These are phyloP conservation scores for Unio delphinus DNA, from an alignment of 2,888 invertebrate genomes.

Conservation along the genomic window DNA sequence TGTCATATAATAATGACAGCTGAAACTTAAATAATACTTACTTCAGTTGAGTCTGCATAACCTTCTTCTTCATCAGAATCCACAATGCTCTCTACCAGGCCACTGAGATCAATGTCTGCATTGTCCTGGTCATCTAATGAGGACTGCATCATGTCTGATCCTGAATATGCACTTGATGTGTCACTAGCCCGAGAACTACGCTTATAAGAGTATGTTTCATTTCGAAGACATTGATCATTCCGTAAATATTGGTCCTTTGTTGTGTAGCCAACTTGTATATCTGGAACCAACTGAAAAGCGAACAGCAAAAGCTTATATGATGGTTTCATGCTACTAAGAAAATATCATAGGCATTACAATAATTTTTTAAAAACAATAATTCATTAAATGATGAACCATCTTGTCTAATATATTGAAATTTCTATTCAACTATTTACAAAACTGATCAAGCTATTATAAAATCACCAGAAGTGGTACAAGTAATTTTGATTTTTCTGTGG, in stretches of 20 bases:
- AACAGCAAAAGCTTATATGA: not conserved
- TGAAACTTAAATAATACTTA: constrained; percentile 5
- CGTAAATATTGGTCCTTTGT: constrained; percentile 45
- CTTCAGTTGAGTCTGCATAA: constrained; percentile 55
- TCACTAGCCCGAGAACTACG: constrained; percentile 78
- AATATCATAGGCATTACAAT: no score
- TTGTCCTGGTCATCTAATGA: constrained; percentile 75
- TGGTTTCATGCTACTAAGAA: no score
- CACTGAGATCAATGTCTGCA: constrained; percentile 83
- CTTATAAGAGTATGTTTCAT: constrained; percentile 31
- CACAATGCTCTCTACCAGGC: constrained; percentile 94
- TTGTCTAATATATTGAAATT: no score
- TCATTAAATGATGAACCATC: no score
- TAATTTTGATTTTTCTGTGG: no score
- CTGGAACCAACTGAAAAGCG: constrained; percentile 27
- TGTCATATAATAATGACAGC: not conserved
- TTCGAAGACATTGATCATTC: constrained; percentile 30
- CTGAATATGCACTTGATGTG: constrained; percentile 96
- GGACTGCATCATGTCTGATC: constrained; percentile 84
- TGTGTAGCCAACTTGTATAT: constrained; percentile 40
- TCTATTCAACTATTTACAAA: no score
- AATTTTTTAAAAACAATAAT: no score
- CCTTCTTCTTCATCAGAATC: constrained; percentile 96
- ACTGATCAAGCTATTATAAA: no score
- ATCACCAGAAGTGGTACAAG: no score